Evolutionary conservation across 2,888 invertebrate genomes (phyloP), one percentile per base, ranked within the genome.

Genomic region (Dynastes maya): DNA sequence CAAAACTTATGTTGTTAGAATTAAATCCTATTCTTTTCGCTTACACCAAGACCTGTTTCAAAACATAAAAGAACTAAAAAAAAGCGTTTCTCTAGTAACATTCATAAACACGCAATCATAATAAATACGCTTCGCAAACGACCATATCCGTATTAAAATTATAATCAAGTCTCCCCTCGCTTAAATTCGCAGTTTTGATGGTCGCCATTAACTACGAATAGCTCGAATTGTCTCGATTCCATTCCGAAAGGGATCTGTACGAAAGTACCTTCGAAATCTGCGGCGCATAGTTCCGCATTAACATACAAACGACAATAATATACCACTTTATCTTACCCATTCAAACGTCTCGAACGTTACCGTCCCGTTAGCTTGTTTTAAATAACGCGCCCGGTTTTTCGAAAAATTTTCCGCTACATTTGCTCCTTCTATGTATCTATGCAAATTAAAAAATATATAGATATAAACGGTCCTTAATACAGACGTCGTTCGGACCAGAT

Each of bases 381-480:
- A 72, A 72, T 72, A 72, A 58, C 55, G 37, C 58, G 51, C 58
- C 72, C 53, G 53, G 16, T 29, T 72, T 61, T 72, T 40, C 40
- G 72, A 72, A 72, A 72, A 72, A 58, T 58, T 75, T 76, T 76
- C 76, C 76, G 67, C 76, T 55, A 76, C 76, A 76, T 76, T 76
- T 72, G 58, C 58, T 58, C 72, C 72, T 49, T 67, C 22, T 55
- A 67, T 76, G 40, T 55, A 76, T 72, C 63, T 32, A 58, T 58
- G 79, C 77, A 80, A 80, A 80, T 80, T 80, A 81, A 81, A 81
- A 81, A 37, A 37, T 5, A 45, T 45, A 67, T 67, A 45, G 22
- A 32, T 67, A 49, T 79, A 78, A 80, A 79, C 77, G 58, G 68
- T 61, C 78, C 72, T 74, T 80, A 80, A 80, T 80, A 80, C 78